Percentiles rank a stretch among this genome's conserved stretches.
Conservation (phyloP, 2,797 vertebrate species). For the Anisognathus igniventris region DNA sequence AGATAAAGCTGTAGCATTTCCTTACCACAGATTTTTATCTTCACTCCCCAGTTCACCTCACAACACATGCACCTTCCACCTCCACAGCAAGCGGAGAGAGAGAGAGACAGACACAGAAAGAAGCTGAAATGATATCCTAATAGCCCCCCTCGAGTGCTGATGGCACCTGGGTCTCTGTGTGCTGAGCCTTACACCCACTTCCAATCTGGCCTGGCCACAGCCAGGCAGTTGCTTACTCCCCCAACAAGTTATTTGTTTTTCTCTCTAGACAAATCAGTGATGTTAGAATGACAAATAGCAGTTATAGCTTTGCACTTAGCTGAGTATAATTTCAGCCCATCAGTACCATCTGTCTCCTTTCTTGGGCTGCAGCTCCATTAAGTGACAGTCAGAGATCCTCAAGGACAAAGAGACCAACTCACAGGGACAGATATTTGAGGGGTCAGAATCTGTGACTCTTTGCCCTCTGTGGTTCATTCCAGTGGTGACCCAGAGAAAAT, state of each 20-base stretch:
- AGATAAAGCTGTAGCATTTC: conserved; percentile 61
- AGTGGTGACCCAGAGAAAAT: background rate
- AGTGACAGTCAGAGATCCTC: conserved; percentile 10
- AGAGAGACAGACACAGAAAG: conserved; percentile 38
- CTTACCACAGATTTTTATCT: conserved; percentile 65
- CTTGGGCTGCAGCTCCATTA: conserved; percentile 53
- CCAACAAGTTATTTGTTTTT: conserved; percentile 67
- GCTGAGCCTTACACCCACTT: conserved; percentile 58
- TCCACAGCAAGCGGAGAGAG: conserved; percentile 26
- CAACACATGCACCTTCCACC: conserved; percentile 51
- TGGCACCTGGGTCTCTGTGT: conserved; percentile 58
- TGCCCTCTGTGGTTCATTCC: background rate
- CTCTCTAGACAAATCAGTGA: conserved; percentile 61
- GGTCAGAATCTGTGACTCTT: background rate
- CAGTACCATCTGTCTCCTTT: conserved; percentile 64
- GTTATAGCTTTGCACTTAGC: conserved; percentile 67
- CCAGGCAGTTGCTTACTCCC: conserved; percentile 45
- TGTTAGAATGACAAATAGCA: conserved; percentile 67
- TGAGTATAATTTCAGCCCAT: conserved; percentile 64
- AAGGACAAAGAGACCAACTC: conserved; percentile 48
- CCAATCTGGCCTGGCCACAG: conserved; percentile 62
- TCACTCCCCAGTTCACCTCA: conserved; percentile 53
- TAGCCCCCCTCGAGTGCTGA: conserved; percentile 32
- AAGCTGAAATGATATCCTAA: conserved; percentile 58
- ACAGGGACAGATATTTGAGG: background rate